Evolutionary conservation across 2,888 invertebrate genomes (phyloP).

Genomic region (Steinernema hermaphroditum): DNA sequence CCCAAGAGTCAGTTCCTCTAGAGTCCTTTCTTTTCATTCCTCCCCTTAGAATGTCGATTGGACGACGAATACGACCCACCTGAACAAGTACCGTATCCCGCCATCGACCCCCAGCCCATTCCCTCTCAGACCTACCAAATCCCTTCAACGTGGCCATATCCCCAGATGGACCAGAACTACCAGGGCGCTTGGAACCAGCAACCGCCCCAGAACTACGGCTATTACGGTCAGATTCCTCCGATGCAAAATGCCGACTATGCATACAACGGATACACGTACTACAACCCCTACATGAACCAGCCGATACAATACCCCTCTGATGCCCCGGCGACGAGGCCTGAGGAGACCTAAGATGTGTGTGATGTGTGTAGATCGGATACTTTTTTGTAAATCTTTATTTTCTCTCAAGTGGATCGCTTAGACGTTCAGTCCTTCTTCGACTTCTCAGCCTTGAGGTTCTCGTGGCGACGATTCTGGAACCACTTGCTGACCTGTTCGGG

Average conservation of each 20-base stretch:
- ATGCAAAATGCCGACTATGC: not conserved
- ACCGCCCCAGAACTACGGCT: not conserved
- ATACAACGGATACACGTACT: too few relatives aligned
- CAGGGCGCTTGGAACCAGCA: not conserved
- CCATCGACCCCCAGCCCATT: too few relatives aligned
- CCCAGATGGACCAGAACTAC: not conserved
- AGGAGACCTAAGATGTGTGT: too few relatives aligned
- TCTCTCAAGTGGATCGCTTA: too few relatives aligned
- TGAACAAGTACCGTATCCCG: not conserved
- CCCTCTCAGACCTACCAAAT: not conserved
- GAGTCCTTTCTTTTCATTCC: not conserved
- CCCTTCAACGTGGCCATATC: not conserved
- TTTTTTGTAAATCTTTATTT: too few relatives aligned
- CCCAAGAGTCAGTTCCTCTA: not conserved
- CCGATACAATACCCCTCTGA: not conserved
- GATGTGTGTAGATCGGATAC: too few relatives aligned
- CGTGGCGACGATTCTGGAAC: constrained; percentile 1
- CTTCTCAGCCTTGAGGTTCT: not conserved
- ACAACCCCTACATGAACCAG: not conserved
- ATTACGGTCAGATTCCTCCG: not conserved
- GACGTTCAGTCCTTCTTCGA: too few relatives aligned
- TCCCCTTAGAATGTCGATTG: not conserved
- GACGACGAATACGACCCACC: not conserved
- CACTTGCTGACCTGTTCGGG: not conserved
- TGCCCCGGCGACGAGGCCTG: not conserved